Conservation (phyloP, 2,888 invertebrate species). For the Girardia tigrina region DNA sequence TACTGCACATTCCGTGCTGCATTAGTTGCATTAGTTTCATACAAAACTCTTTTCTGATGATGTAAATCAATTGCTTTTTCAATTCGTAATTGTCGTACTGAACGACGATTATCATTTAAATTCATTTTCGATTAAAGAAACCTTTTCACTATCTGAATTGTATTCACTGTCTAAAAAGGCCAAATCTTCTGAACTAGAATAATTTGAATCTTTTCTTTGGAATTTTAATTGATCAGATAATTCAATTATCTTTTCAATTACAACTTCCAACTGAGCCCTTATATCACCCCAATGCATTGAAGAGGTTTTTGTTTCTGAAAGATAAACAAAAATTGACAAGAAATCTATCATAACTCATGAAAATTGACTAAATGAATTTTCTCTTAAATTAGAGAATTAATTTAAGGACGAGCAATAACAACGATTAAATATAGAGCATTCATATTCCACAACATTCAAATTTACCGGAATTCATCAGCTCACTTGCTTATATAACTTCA, state of each 20-base stretch:
- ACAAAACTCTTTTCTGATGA: background rate
- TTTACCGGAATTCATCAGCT: too few relatives aligned
- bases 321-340: too few relatives aligned
- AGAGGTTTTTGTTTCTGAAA: background rate
- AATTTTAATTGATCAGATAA: background rate
- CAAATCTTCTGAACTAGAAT: constrained; percentile 18
- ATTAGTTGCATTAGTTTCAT: background rate
- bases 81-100: background rate
- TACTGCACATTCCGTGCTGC: background rate
- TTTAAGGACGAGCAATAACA: too few relatives aligned
- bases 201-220: constrained; percentile 6
- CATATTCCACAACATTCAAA: too few relatives aligned
- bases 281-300: constrained; percentile 12
- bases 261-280: background rate
- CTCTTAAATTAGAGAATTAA: too few relatives aligned
- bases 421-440: too few relatives aligned
- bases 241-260: background rate
- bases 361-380: too few relatives aligned
- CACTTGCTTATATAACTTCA: too few relatives aligned
- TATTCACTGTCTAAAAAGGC: background rate
- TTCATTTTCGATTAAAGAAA: too few relatives aligned
- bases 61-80: background rate
- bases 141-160: background rate
- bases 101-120: background rate
- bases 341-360: too few relatives aligned